Conservation (phyloP, 2,113 vertebrate species). For the Hippocampus guttulatus region DNA sequence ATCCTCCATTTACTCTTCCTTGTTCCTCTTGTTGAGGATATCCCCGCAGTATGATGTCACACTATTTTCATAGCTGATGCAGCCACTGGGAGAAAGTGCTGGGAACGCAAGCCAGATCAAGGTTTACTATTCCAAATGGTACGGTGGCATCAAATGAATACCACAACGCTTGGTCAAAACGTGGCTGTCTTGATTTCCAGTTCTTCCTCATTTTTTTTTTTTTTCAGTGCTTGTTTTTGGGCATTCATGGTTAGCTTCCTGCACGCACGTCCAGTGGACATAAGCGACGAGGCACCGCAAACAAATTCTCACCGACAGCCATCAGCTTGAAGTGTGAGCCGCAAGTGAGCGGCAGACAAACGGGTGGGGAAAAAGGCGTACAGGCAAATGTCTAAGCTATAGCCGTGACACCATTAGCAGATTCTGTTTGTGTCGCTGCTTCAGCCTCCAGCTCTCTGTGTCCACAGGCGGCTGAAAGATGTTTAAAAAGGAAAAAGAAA, state of each 20-base stretch:
- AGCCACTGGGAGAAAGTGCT: neutral
- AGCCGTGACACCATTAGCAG: conserved; percentile 43
- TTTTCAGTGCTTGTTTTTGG: conserved; percentile 2
- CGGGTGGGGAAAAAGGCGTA: conserved; percentile 16
- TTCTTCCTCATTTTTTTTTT: conserved; percentile 9
- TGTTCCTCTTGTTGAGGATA: neutral
- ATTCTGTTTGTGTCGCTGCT: conserved; percentile 36
- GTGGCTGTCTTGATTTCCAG: neutral
- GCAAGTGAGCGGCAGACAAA: conserved; percentile 26
- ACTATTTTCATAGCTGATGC: neutral
- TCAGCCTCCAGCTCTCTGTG: conserved; percentile 39
- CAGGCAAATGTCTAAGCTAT: conserved; percentile 41
- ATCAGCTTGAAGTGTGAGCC: conserved; percentile 29
- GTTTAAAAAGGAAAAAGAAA: conserved; percentile 42
- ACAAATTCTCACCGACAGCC: conserved; percentile 19
- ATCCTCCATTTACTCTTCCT: neutral
- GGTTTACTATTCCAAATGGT: neutral
- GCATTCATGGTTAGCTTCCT: conserved; percentile 23
- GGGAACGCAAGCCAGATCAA: neutral
- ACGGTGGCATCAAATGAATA: neutral
- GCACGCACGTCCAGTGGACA: conserved; percentile 33
- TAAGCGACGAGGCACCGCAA: conserved; percentile 35
- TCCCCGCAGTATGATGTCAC: neutral
- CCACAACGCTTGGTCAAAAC: neutral
- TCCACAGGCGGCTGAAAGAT: conserved; percentile 52